Evolutionary conservation across 2,888 invertebrate species (phyloP), one percentile per base, ranked within the genome.

Genomic region (Eledone cirrhosa): DNA sequence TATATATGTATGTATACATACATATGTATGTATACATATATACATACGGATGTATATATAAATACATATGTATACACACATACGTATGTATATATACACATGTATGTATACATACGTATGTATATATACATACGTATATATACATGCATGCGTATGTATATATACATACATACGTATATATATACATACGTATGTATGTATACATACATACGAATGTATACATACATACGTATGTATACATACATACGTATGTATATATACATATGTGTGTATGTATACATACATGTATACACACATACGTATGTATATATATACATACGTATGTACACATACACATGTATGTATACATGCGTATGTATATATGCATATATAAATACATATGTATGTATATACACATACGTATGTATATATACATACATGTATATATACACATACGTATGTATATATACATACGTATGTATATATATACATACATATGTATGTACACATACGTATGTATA

Each of bases 51-150:
- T 48, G 48, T 48, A 78, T 69, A 69, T 48, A 78, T 69, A 78
- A 31, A 78, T 48, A 78, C 27, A 78, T 69, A 78, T 59, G 63
- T 65, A 77, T 41, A 77, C 53, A 48, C 31, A 69, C 53, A 72
- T 33, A 27, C 59, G 48, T 53, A 72, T 63, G 48, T 67, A 78
- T 63, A 69, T 48, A 69, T 65, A 48, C 59, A 78, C 48, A 59
- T 59, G 13, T 31, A 33, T 63, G 47, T 48, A 47, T 78, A 77
- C 27, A 47, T 78, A 41, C 65, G 78, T 79, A 65, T 47, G 79
- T 65, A 77, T 24, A 33, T 67, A 65, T n/a, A 48, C 63, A 41
- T 48, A 48, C 16, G 65, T 48, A 65, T 78, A 47, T 33, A 31
- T 69, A 47, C 14, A 65, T 41, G 33, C 8, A 41, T 65, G 33